Evolutionary conservation across 2,113 vertebrate species (phyloP), one percentile per base, ranked within the genome.

Genomic region (Equus przewalskii): DNA sequence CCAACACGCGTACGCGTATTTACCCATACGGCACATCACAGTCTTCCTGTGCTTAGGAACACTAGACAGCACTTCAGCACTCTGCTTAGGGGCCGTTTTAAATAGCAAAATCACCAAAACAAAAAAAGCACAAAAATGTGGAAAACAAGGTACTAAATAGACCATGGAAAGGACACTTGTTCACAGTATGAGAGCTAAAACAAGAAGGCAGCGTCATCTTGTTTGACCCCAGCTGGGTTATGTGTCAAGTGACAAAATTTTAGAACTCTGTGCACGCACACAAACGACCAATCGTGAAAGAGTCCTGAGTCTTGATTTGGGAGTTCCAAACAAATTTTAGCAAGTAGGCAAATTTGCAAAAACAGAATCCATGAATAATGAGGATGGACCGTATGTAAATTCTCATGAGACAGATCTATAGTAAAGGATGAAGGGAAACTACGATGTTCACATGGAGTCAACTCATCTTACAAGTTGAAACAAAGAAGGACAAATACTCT

Each of bases 121-220:
- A 56, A 6, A 3, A 44, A 28, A 75, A 56, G 46, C 58, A 75
- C 6, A n/a, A 24, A 85, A 69, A 19, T 36, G 16, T 62, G 46
- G 54, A 36, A 62, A 88, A 60, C 54, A 26, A n/a, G 30, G 46
- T 46, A 82, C 46, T 9, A 28, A 49, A 54, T 1, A 49, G 49
- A 44, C 64, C 1, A 0, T 8, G 26, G 54, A 33, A 36, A 54
- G 7, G 62, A 75, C 41, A 51, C 26, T 28, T 13, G 24, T 33
- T 60, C 15, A 46, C 13, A 69, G 12, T 13, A 19, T 7, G 51
- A 41, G 18, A 58, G 30, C 36, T 65, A 21, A 6, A 21, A 33
- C 3, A 1, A n/a, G 6, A 51, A 44, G 49, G 5, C 7, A 6
- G 30, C 0, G 6, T 54, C 12, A 18, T 1, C 30, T 26, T 28